These are phyloP conservation scores for Botia kubotai DNA, from an alignment of 2,797 vertebrate genomes.

Conservation along the genomic window DNA sequence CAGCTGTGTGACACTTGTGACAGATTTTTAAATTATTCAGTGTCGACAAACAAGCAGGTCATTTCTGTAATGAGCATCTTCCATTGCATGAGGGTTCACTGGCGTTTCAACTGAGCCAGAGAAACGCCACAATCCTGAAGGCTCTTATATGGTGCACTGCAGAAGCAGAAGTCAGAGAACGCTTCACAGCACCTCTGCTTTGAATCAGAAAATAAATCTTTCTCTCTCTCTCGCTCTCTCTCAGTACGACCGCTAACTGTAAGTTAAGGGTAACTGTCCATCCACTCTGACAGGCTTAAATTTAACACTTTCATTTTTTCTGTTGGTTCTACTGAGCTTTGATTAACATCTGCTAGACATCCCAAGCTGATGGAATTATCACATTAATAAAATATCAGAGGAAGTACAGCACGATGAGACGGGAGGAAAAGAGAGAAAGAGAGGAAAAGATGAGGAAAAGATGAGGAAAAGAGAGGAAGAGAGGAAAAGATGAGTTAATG, in stretches of 20 bases:
- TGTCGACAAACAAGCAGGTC: constrained; percentile 53
- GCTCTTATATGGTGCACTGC: too few species aligned
- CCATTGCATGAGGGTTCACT: constrained; percentile 26
- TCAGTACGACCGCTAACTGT: background rate
- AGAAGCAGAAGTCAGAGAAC: background rate
- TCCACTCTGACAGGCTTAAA: background rate
- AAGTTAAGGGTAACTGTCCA: constrained; percentile 35
- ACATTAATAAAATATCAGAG: constrained; percentile 52
- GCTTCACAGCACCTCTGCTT: background rate
- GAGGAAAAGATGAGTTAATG: constrained; percentile 3
- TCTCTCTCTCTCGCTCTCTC: background rate
- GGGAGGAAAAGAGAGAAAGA: background rate
- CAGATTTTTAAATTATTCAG: constrained; percentile 72
- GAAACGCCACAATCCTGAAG: too few species aligned
- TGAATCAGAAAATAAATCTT: background rate
- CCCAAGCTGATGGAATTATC: constrained; percentile 39
- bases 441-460: constrained; percentile 21
- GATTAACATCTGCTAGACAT: constrained; percentile 46
- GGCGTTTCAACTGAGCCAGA: constrained; percentile 17
- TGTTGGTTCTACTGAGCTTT: constrained; percentile 33
- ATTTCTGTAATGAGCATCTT: constrained; percentile 13
- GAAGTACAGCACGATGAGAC: constrained; percentile 6
- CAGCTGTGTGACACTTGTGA: constrained; percentile 39
- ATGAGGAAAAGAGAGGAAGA: background rate
- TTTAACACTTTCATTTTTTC: constrained; percentile 11